A percentile compares a stretch with the other conserved stretches of the same genome.
Evolutionary conservation across 2,797 vertebrate genomes (phyloP).

Genomic region (Anas acuta): DNA sequence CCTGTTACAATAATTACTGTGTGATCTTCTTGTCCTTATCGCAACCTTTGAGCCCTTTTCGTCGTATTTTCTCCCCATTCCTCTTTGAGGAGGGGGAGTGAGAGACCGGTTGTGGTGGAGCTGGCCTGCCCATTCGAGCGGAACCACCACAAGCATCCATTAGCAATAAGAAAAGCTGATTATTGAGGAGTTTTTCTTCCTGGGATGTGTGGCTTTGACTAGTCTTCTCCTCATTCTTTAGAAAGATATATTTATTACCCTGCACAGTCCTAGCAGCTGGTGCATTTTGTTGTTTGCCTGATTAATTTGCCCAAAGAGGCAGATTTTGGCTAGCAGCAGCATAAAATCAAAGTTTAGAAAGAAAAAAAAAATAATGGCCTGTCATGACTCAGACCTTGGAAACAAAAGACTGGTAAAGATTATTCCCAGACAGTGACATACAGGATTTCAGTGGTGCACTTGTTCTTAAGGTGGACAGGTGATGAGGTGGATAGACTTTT

Average conservation of each 20-base stretch:
- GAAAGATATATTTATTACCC: neutral
- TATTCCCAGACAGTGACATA: neutral
- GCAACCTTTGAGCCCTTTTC: no score
- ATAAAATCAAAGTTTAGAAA: neutral
- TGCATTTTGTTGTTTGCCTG: neutral
- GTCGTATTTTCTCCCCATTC: no score
- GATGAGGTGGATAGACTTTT: neutral
- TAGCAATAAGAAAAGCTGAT: neutral
- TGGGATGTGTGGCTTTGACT: fast-evolving
- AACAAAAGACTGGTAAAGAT: neutral
- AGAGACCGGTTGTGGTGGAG: no score
- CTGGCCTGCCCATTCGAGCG: no score
- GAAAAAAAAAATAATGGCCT: neutral
- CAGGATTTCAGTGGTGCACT: neutral
- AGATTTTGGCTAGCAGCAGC: neutral
- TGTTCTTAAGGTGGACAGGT: fast-evolving
- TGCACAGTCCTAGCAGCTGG: neutral
- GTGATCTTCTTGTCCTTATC: no score
- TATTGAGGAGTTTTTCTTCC: neutral
- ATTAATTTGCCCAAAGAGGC: neutral
- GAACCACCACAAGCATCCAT: neutral
- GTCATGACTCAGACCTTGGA: neutral
- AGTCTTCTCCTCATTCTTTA: neutral
- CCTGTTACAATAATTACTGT: no score
- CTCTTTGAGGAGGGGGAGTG: no score